Evolutionary conservation across 2,113 vertebrate species (phyloP).

Genomic region (Varanus salvator): DNA sequence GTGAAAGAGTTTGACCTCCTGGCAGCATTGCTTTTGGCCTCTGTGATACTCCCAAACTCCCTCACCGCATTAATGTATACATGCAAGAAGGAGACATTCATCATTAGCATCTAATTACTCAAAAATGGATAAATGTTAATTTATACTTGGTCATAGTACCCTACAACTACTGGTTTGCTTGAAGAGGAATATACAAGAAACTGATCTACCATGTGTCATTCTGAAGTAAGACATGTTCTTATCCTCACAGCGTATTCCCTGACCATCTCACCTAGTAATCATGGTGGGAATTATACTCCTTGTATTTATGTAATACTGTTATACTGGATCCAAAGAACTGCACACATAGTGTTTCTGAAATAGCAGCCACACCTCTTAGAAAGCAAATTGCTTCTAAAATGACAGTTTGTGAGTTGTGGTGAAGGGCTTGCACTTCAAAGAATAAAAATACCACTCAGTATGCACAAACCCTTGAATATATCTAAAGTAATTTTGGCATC

Average conservation of each 20-base stretch:
- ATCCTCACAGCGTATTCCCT: background rate
- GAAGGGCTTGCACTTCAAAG: background rate
- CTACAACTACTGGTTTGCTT: background rate
- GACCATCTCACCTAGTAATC: background rate
- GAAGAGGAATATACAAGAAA: background rate
- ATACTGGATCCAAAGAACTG: background rate
- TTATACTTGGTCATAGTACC: background rate
- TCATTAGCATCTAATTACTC: background rate
- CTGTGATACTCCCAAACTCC: too few species aligned
- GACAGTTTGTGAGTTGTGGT: background rate
- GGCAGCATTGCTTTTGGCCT: too few species aligned
- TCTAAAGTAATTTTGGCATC: background rate
- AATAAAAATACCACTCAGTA: background rate
- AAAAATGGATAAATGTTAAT: background rate
- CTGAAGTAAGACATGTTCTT: background rate
- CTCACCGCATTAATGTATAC: too few species aligned
- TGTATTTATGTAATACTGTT: background rate
- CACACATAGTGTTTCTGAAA: background rate
- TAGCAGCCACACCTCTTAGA: background rate
- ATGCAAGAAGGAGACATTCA: background rate
- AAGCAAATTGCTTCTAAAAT: slow-evolving; percentile 3
- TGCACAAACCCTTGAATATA: background rate
- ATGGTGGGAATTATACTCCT: background rate
- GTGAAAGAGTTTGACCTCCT: too few species aligned
- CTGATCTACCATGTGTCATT: background rate